Percentiles rank a stretch among this genome's conserved stretches.
These are phyloP conservation scores for Griposia aprilina DNA, from an alignment of 2,888 invertebrate genomes.

Conservation along the genomic window DNA sequence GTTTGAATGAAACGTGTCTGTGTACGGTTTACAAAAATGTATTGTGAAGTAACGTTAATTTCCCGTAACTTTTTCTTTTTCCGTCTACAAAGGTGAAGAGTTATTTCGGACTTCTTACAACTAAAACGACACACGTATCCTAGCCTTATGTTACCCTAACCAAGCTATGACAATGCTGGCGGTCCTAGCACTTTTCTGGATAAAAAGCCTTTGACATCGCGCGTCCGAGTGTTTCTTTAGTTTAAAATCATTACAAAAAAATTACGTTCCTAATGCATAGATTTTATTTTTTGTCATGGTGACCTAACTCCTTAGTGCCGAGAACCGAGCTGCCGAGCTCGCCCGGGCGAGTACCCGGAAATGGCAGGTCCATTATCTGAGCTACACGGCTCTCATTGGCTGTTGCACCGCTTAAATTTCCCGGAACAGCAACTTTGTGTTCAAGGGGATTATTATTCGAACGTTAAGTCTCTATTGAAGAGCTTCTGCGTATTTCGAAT, in stretches of 20 bases:
- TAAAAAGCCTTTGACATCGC: neutral
- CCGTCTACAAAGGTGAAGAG: neutral
- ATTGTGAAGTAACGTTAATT: neutral
- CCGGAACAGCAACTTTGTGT: constrained; percentile 44
- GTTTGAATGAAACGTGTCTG: constrained; percentile 22
- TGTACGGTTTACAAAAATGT: constrained; percentile 11
- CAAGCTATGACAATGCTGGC: neutral
- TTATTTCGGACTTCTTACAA: neutral
- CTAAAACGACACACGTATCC: neutral
- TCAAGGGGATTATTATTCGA: constrained; percentile 29
- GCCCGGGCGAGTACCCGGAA: constrained; percentile 46
- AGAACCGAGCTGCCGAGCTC: constrained; percentile 22
- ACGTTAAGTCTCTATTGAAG: constrained; percentile 23
- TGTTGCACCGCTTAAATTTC: constrained; percentile 25
- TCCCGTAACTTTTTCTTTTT: neutral
- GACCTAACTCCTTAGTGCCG: neutral
- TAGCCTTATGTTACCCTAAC: neutral
- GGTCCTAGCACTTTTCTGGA: neutral
- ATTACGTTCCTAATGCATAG: neutral
- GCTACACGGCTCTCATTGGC: constrained; percentile 34
- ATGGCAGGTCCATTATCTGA: neutral
- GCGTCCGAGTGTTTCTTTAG: too few species aligned
- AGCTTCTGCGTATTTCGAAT: constrained; percentile 28
- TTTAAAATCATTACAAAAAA: neutral
- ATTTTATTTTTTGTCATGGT: neutral